Conservation (phyloP, 2,113 vertebrate genomes). For the Vulpes ferrilata region DNA sequence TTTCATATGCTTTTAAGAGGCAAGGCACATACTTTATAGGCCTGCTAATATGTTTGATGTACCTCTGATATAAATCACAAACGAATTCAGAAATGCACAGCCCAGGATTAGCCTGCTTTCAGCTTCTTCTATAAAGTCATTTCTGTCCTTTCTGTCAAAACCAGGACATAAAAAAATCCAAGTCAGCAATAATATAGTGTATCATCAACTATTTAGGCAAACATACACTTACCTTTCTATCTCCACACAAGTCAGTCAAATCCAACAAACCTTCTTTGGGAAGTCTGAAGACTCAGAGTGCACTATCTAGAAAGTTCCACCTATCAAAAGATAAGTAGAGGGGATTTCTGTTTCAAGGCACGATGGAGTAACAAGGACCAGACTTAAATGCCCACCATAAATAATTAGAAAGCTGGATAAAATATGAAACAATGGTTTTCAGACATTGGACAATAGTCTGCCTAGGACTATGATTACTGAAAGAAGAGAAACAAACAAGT, state of each 20-base stretch:
- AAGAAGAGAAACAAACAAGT: slow-evolving; percentile 37
- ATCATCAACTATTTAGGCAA: not conserved
- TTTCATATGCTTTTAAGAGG: slow-evolving; percentile 8
- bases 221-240: not conserved
- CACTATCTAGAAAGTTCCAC: not conserved
- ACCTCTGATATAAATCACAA: not conserved
- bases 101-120: not conserved
- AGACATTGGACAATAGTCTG: not conserved
- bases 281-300: slow-evolving; percentile 1
- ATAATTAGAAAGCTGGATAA: slow-evolving; percentile 3
- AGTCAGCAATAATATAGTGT: not conserved
- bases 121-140: not conserved
- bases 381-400: not conserved
- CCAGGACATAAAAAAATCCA: not conserved
- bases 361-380: not conserved
- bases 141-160: not conserved
- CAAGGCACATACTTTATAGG: not conserved
- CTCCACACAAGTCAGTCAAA: not conserved
- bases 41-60: not conserved
- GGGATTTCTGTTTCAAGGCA: not conserved
- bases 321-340: not conserved
- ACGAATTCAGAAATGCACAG: not conserved
- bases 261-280: slow-evolving; percentile 12
- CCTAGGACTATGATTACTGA: not conserved
- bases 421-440: not conserved